Evolutionary conservation across 2,797 vertebrate genomes (phyloP).

Genomic region (Merluccius polli): DNA sequence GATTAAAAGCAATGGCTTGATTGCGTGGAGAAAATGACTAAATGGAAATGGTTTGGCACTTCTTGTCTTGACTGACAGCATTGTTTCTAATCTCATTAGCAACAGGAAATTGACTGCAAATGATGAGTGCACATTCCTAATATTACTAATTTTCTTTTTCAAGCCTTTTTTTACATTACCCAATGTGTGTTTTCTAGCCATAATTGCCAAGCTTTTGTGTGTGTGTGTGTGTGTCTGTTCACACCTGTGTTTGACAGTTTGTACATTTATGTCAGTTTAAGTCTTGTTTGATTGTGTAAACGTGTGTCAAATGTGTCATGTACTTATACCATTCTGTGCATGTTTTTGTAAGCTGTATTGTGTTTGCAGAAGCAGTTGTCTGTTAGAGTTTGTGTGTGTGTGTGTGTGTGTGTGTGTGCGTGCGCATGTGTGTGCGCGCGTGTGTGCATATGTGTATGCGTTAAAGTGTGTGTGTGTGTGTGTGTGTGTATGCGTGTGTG

Average conservation of each 20-base stretch:
- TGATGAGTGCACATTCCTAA: slow-evolving; percentile 69
- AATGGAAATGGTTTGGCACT: slow-evolving; percentile 61
- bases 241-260: neutral
- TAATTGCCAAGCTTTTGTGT: slow-evolving; percentile 48
- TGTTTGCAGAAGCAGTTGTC: neutral
- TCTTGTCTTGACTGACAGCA: slow-evolving; percentile 70
- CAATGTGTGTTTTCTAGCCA: slow-evolving; percentile 52
- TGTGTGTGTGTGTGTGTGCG: neutral
- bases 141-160: slow-evolving; percentile 64
- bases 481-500: slow-evolving; percentile 18
- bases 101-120: slow-evolving; percentile 73
- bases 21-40: slow-evolving; percentile 56
- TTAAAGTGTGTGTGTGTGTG: neutral
- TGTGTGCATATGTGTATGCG: neutral
- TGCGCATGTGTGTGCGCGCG: slow-evolving; percentile 16
- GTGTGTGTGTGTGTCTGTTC: slow-evolving; percentile 13
- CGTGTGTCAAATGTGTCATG: neutral
- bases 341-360: neutral
- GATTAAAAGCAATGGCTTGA: slow-evolving; percentile 65
- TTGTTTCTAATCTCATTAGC: slow-evolving; percentile 75
- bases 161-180: slow-evolving; percentile 45
- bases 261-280: neutral
- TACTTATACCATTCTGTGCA: neutral
- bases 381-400: slow-evolving; percentile 7
- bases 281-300: neutral